A percentile compares a stretch with the other conserved stretches of the same genome.
Evolutionary conservation across 2,888 invertebrate genomes (phyloP).

Genomic region (Eupithecia pulchellata): DNA sequence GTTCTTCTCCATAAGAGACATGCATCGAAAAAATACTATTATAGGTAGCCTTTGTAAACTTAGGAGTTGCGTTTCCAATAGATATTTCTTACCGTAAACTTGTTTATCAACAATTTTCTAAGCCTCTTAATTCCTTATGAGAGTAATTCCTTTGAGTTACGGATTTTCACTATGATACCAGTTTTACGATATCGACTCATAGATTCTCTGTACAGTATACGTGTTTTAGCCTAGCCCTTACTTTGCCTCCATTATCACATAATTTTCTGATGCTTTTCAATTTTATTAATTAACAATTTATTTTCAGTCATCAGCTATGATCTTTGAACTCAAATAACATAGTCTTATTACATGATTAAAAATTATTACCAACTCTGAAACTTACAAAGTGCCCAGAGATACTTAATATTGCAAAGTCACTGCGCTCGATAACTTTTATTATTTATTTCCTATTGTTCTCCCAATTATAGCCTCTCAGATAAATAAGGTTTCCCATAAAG

Average conservation of each 20-base stretch:
- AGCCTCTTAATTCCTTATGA: neutral
- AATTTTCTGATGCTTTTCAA: neutral
- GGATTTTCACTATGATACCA: neutral
- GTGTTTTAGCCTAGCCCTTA: neutral
- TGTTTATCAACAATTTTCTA: neutral
- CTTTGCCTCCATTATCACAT: neutral
- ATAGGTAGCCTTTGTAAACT: neutral
- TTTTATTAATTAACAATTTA: neutral
- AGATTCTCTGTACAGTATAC: neutral
- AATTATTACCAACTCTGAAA: slow-evolving; percentile 18
- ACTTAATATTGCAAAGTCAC: slow-evolving; percentile 13
- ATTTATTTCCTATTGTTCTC: slow-evolving; percentile 79
- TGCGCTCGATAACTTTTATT: slow-evolving; percentile 72
- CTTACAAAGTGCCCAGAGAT: slow-evolving; percentile 16
- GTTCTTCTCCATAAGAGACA: neutral
- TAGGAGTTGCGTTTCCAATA: neutral
- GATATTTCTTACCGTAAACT: neutral
- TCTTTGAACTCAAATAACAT: neutral
- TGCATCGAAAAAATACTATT: neutral
- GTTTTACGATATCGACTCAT: neutral
- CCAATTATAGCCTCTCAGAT: slow-evolving; percentile 20
- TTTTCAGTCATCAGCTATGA: neutral
- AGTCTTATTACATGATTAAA: slow-evolving; percentile 13
- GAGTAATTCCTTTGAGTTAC: neutral
- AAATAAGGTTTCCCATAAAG: slow-evolving; percentile 61